These are phyloP conservation scores for Monopis laevigella DNA, from an alignment of 2,888 invertebrate species.

Conservation along the genomic window DNA sequence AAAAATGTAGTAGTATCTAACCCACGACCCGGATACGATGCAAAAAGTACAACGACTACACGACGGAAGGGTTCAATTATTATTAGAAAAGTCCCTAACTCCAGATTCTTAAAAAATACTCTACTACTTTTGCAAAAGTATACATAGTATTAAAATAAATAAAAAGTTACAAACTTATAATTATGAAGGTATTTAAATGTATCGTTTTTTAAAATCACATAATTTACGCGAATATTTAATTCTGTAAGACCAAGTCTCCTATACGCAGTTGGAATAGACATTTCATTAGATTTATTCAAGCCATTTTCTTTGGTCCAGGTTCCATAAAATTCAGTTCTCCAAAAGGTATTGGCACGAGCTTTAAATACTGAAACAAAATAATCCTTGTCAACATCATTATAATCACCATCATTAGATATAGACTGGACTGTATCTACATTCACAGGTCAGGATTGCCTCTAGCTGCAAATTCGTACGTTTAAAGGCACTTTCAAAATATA, in stretches of 20 bases:
- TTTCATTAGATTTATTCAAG: slow-evolving; percentile 25
- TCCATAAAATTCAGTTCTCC: slow-evolving; percentile 33
- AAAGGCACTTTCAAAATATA: too few species aligned
- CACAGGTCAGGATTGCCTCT: too few species aligned
- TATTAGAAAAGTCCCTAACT: neutral
- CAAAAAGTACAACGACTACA: too few species aligned
- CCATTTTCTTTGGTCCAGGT: slow-evolving; percentile 30
- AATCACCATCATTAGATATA: too few species aligned
- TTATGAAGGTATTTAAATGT: slow-evolving; percentile 49
- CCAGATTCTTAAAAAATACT: neutral
- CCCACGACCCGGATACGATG: too few species aligned
- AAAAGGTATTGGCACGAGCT: slow-evolving; percentile 15
- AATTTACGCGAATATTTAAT: slow-evolving; percentile 34
- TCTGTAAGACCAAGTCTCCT: slow-evolving; percentile 33
- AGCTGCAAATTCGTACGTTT: too few species aligned
- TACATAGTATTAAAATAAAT: neutral
- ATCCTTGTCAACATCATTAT: too few species aligned
- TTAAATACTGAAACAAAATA: slow-evolving; percentile 10
- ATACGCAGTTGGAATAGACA: slow-evolving; percentile 19
- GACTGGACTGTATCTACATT: too few species aligned
- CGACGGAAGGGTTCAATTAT: too few species aligned
- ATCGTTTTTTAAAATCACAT: slow-evolving; percentile 52
- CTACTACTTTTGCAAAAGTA: too few species aligned
- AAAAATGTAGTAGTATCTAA: too few species aligned
- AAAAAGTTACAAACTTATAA: slow-evolving; percentile 31